Evolutionary conservation across 2,888 invertebrate species (phyloP).

Genomic region (Euclidia mi): DNA sequence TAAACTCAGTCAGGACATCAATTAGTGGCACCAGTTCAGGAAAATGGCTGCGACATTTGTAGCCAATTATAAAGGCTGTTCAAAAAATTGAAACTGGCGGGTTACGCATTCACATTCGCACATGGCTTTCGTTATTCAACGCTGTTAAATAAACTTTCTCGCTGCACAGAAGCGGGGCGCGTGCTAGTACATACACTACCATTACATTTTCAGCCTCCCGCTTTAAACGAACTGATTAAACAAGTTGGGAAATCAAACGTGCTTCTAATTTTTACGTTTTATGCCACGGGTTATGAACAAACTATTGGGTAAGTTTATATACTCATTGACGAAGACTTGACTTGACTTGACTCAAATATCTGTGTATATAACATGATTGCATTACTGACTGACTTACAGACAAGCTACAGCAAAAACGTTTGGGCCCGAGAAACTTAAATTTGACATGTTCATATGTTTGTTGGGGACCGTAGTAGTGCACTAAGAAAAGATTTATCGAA

Average conservation of each 20-base stretch:
- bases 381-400: too few relatives aligned
- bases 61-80: conserved; percentile 1
- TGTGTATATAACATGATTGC: too few relatives aligned
- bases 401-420: too few relatives aligned
- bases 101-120: conserved; percentile 14
- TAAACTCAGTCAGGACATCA: not conserved
- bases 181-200: not conserved
- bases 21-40: not conserved
- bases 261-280: conserved; percentile 29
- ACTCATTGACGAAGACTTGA: too few relatives aligned
- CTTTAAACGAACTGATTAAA: conserved; percentile 42
- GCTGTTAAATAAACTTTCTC: conserved; percentile 27
- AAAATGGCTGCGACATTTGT: not conserved
- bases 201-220: too few relatives aligned
- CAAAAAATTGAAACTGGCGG: conserved; percentile 30
- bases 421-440: too few relatives aligned
- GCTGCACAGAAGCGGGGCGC: conserved; percentile 8
- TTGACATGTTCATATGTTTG: too few relatives aligned
- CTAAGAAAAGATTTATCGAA: too few relatives aligned
- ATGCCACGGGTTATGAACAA: too few relatives aligned
- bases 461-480: too few relatives aligned
- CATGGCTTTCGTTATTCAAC: conserved; percentile 15
- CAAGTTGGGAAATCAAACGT: conserved; percentile 37
- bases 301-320: too few relatives aligned
- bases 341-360: too few relatives aligned